Base-by-base conservation (phyloP, 2,797 vertebrate genomes). In the Lacerta agilis region DNA sequence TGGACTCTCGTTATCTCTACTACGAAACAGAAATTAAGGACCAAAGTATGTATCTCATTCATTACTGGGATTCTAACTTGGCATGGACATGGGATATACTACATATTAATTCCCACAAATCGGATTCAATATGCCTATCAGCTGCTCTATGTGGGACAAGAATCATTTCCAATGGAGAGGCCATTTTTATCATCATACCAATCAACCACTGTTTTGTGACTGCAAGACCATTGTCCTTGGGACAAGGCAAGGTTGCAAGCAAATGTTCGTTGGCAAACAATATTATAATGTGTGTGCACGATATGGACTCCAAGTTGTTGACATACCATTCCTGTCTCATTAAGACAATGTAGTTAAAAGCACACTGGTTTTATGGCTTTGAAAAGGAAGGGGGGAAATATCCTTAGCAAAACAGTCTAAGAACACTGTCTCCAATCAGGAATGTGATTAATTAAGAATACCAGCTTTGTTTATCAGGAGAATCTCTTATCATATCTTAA, bases 381-480 rank as follows among this genome's bases (percentile, higher is more conserved):
- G 5, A 43, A 6, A 41, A 69, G 27, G 43, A 67, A 66, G 67
- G 20, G 43, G 75, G 38, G 38, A 55, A 41, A 29, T 25, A 41
- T 8, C 18, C 13, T 64, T n/a, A 76, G 73, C 36, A 90, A 92
- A 94, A 88, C 4, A 11, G 20, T 64, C 82, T 88, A 89, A 33
- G 45, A 92, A 86, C 66, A 66, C 61, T 75, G 7, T 45, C 38
- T 92, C 82, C 88, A 90, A 81, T 90, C 84, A 61, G 79, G 15
- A 94, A 84, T 38, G 86, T 87, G 64, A 89, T 75, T 87, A 92
- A 90, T 91, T 87, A 89, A 87, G 79, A 87, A 83, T 11, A 66
- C 20, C n/a, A 86, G 11, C 76, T 93, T 89, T 86, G 61, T 86
- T 92, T 88, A 85, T 92, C 87, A 88, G 61, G 75, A 86, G 23